A percentile compares a stretch with the other conserved stretches of the same genome.
Conservation (phyloP, 2,113 vertebrate genomes). For the Gavia stellata region DNA sequence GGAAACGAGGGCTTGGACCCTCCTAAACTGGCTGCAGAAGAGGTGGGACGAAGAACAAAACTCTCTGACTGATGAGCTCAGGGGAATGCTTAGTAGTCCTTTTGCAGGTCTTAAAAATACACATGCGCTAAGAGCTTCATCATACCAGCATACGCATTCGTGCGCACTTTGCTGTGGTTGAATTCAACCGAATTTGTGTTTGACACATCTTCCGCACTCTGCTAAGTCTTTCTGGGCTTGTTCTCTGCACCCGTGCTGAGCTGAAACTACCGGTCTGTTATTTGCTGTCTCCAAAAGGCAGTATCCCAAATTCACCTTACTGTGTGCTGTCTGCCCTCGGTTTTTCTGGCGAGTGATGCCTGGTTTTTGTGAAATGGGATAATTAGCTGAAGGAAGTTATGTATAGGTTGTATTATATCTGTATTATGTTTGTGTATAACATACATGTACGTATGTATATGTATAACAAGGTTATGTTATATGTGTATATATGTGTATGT, state of each 20-base stretch:
- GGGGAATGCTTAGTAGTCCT: neutral
- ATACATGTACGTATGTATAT: rapidly evolving
- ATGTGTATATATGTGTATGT: neutral
- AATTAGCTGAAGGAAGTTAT: neutral
- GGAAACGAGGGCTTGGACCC: neutral
- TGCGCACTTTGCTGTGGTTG: neutral
- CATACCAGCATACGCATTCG: neutral
- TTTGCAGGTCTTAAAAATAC: neutral
- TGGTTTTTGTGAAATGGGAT: neutral
- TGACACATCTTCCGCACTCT: rapidly evolving
- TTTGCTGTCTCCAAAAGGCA: neutral
- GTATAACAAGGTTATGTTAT: neutral
- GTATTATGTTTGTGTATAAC: neutral
- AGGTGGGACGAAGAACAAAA: neutral
- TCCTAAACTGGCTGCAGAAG: neutral
- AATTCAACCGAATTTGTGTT: neutral
- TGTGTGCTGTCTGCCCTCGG: neutral
- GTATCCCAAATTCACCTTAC: neutral
- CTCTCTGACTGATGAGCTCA: neutral
- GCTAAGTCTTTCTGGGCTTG: neutral
- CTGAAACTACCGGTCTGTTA: neutral
- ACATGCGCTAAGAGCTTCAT: neutral
- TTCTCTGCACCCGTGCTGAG: neutral
- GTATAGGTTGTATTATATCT: no score
- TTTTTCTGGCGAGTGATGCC: neutral